These are phyloP conservation scores for Elephantulus edwardii DNA, from an alignment of 2,113 vertebrate species.

Conservation along the genomic window DNA sequence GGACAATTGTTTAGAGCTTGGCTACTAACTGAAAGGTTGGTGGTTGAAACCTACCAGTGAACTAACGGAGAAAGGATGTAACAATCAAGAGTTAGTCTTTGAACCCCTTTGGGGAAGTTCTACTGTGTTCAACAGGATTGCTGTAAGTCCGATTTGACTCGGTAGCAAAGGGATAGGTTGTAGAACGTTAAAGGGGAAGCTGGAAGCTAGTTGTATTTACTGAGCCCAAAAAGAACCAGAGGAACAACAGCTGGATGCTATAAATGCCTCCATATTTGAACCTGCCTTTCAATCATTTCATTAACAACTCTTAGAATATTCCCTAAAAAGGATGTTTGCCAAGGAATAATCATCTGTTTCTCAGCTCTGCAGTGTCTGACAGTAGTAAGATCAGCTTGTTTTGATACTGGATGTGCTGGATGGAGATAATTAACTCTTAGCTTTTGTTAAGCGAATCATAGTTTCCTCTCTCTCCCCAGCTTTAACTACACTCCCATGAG, in stretches of 20 bases:
- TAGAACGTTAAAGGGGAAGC: background rate
- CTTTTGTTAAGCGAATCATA: conserved; percentile 61
- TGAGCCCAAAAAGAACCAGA: background rate
- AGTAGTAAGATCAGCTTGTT: conserved; percentile 26
- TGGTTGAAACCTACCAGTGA: background rate
- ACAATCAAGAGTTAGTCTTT: background rate
- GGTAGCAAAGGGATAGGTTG: background rate
- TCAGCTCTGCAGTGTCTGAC: conserved; percentile 47
- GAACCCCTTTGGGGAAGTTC: background rate
- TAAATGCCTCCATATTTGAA: background rate
- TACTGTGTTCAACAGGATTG: background rate
- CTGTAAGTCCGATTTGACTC: background rate
- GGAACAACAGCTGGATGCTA: conserved; percentile 6
- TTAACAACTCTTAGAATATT: background rate
- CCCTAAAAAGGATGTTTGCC: conserved; percentile 35
- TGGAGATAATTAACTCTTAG: conserved; percentile 66
- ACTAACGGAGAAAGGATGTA: background rate
- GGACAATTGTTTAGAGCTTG: background rate
- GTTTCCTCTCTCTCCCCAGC: background rate
- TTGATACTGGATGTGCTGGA: conserved; percentile 55
- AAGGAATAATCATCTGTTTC: conserved; percentile 18
- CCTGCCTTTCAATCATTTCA: conserved; percentile 41
- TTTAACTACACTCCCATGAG: background rate
- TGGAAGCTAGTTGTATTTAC: conserved; percentile 13
- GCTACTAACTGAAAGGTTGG: background rate